Evolutionary conservation across 2,888 invertebrate genomes (phyloP).

Genomic region (Aleiodes alternator): DNA sequence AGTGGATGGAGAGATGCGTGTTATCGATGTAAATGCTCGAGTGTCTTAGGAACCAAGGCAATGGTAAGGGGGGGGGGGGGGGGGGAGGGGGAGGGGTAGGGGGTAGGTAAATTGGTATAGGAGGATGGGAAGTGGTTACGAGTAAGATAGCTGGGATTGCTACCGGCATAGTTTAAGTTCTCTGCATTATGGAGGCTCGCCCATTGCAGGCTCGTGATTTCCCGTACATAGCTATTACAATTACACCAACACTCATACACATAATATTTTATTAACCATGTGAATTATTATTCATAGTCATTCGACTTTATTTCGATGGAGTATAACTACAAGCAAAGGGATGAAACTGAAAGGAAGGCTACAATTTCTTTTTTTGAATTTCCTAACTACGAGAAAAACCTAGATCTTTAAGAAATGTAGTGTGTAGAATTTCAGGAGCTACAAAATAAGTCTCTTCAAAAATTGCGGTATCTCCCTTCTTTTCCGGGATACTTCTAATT

Average conservation of each 20-base stretch:
- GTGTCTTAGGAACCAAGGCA: slow-evolving; percentile 23
- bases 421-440: too few relatives aligned
- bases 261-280: slow-evolving; percentile 4
- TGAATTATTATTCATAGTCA: background rate
- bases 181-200: slow-evolving; percentile 30
- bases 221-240: slow-evolving; percentile 15
- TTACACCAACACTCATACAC: slow-evolving; percentile 1
- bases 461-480: too few relatives aligned
- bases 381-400: too few relatives aligned
- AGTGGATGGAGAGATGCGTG: slow-evolving; percentile 14
- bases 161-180: slow-evolving; percentile 38
- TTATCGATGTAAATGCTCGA: slow-evolving; percentile 43
- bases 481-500: too few relatives aligned
- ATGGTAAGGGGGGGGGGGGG: too few relatives aligned
- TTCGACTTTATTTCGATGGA: background rate
- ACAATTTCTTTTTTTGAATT: too few relatives aligned
- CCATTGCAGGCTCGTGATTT: slow-evolving; percentile 37
- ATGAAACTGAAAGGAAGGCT: too few relatives aligned
- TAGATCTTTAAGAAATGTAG: too few relatives aligned
- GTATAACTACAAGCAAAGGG: too few relatives aligned
- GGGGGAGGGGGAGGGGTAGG: background rate
- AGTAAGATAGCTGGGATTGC: slow-evolving; percentile 24
- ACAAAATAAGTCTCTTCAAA: too few relatives aligned
- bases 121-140: slow-evolving; percentile 19
- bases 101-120: background rate